Evolutionary conservation across 2,888 invertebrate genomes (phyloP).

Genomic region (Nomada hirtipes): DNA sequence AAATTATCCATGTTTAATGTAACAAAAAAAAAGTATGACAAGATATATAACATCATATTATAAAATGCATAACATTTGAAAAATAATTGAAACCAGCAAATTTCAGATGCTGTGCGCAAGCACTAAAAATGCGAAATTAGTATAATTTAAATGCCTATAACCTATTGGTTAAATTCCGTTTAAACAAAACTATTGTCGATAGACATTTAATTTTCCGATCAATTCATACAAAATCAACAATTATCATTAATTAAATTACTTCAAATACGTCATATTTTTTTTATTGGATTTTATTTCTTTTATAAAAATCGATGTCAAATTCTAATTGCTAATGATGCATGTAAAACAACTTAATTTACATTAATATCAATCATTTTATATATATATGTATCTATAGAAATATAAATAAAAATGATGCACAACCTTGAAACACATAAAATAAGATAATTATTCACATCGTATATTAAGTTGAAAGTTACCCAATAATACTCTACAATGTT

Average conservation of each 20-base stretch:
- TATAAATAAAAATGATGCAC: constrained; percentile 65
- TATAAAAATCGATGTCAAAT: constrained; percentile 38
- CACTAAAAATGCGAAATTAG: neutral
- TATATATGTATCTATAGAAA: constrained; percentile 14
- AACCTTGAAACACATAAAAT: constrained; percentile 64
- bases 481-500: constrained; percentile 50
- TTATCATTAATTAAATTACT: neutral
- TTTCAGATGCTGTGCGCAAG: too few species aligned
- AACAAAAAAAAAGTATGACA: neutral
- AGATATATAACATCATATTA: neutral
- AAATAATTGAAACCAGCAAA: neutral
- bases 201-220: neutral
- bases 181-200: neutral
- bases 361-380: constrained; percentile 32
- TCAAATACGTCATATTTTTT: neutral
- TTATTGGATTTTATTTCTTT: constrained; percentile 34
- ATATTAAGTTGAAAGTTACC: constrained; percentile 61
- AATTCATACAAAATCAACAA: neutral
- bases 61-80: neutral
- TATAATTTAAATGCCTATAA: neutral
- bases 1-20: neutral
- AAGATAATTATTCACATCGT: constrained; percentile 30
- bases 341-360: constrained; percentile 52
- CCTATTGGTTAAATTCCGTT: neutral
- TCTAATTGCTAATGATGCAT: constrained; percentile 12